These are phyloP conservation scores for Alethe castanea DNA, from an alignment of 2,113 vertebrate species.

Conservation along the genomic window DNA sequence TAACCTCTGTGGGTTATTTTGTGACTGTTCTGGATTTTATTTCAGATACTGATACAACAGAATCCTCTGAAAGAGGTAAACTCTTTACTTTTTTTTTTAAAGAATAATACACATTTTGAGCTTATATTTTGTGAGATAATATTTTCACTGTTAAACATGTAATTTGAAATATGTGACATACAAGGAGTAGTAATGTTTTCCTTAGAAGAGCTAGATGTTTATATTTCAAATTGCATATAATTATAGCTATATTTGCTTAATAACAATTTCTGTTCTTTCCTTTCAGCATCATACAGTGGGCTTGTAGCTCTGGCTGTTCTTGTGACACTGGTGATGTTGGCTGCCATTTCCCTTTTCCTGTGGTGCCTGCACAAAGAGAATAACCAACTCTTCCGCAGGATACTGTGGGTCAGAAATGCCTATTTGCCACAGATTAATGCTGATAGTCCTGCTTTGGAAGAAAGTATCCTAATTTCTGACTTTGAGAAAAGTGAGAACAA, in stretches of 20 bases:
- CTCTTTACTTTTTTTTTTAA: background rate
- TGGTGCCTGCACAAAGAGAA: slow-evolving; percentile 82
- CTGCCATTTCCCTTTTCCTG: slow-evolving; percentile 66
- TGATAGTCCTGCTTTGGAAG: slow-evolving; percentile 78
- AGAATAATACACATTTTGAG: background rate
- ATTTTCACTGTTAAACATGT: background rate
- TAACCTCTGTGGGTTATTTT: background rate
- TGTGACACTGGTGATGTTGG: slow-evolving; percentile 73
- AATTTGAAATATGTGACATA: background rate
- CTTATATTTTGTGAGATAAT: background rate
- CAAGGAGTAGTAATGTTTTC: background rate
- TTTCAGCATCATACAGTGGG: slow-evolving; percentile 77
- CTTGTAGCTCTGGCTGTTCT: slow-evolving; percentile 72
- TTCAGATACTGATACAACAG: slow-evolving; percentile 74
- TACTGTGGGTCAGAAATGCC: slow-evolving; percentile 67
- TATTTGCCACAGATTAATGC: slow-evolving; percentile 79
- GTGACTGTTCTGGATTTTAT: slow-evolving; percentile 41
- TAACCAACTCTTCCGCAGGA: slow-evolving; percentile 55
- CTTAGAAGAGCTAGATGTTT: background rate
- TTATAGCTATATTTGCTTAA: background rate
- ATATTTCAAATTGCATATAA: background rate
- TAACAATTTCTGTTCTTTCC: background rate
- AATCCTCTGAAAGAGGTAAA: slow-evolving; percentile 77
- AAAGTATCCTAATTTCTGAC: slow-evolving; percentile 87
- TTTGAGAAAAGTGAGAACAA: slow-evolving; percentile 78